Conservation (phyloP, 2,797 vertebrate genomes). For the Periparus ater region DNA sequence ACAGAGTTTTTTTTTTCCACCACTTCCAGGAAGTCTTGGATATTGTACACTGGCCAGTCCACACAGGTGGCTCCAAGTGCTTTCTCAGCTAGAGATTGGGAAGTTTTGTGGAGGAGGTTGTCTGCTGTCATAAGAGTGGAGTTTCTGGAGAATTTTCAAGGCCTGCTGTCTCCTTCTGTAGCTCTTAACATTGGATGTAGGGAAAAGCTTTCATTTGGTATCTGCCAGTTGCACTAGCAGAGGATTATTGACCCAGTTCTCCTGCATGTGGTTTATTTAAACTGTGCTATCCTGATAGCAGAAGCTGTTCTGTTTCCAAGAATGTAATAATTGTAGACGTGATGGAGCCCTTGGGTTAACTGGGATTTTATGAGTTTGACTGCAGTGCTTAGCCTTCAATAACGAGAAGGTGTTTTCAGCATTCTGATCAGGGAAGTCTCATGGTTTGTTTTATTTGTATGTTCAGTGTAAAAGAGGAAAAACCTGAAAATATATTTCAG, state of each 20-base stretch:
- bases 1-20: neutral
- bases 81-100: neutral
- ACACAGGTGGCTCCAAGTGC: neutral
- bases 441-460: neutral
- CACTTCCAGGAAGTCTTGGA: neutral
- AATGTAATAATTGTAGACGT: neutral
- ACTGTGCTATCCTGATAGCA: neutral
- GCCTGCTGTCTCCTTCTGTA: neutral
- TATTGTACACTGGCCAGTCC: neutral
- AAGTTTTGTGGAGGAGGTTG: neutral
- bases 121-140: neutral
- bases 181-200: accelerated
- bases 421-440: neutral
- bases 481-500: neutral
- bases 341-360: neutral
- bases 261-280: neutral
- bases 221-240: neutral
- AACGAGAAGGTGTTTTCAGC: neutral
- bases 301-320: neutral
- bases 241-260: neutral
- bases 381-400: neutral
- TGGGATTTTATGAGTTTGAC: neutral
- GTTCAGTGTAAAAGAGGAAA: neutral
- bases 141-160: constrained; percentile 17
- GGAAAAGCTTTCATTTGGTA: neutral